These are phyloP conservation scores for Drosophila mayri DNA, from an alignment of 1,140 invertebrate genomes.

Conservation along the genomic window DNA sequence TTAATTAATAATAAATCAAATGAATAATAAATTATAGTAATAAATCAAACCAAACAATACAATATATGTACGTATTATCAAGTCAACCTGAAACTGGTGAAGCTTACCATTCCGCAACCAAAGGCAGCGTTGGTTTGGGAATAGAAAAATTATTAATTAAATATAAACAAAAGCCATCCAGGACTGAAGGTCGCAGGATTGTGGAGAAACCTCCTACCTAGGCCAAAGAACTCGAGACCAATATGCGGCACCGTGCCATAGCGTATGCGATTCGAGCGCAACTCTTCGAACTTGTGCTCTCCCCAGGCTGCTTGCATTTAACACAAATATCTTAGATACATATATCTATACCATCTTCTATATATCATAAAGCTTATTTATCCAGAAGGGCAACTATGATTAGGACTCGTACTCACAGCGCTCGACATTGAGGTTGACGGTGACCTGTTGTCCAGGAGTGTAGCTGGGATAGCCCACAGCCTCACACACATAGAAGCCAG, in stretches of 20 bases:
- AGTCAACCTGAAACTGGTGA: neutral
- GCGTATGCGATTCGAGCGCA: conserved; percentile 75
- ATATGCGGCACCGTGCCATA: conserved; percentile 84
- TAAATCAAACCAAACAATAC: neutral
- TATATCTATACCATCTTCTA: neutral
- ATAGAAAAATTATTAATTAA: neutral
- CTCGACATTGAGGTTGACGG: conserved; percentile 89
- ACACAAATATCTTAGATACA: neutral
- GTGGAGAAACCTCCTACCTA: conserved; percentile 61
- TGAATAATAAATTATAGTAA: neutral
- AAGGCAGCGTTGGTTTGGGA: neutral
- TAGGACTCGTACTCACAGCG: conserved; percentile 88
- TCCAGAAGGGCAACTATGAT: neutral
- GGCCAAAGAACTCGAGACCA: conserved; percentile 82
- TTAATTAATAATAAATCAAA: neutral
- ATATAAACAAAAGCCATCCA: neutral
- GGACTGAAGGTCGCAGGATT: neutral
- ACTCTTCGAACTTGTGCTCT: conserved; percentile 73
- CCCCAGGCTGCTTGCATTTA: conserved; percentile 82
- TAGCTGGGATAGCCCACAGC: conserved; percentile 87
- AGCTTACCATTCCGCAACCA: conserved; percentile 30
- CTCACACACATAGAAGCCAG: conserved; percentile 93
- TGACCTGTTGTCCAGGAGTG: conserved; percentile 86
- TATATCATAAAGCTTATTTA: neutral
- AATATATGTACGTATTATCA: too few relatives aligned